Conservation (phyloP, 2,888 invertebrate species). For the Caenorhabditis becei region DNA sequence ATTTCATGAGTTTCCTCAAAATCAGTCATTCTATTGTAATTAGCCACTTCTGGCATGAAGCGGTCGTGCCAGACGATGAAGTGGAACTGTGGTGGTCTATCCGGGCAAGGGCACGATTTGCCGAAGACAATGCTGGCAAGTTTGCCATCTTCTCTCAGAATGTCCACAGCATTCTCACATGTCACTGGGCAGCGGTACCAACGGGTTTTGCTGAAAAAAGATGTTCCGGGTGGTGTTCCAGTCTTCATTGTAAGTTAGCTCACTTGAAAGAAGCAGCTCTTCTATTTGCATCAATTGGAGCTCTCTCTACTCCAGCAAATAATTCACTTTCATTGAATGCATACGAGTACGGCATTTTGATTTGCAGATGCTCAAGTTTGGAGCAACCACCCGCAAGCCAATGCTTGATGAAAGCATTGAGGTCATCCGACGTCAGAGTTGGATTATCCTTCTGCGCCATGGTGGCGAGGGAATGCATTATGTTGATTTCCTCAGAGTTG, state of each 20-base stretch:
- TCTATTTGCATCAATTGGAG: not conserved
- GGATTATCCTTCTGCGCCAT: too few species aligned
- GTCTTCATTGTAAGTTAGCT: too few species aligned
- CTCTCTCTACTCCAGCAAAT: not conserved
- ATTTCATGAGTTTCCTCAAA: not conserved
- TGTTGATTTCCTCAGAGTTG: not conserved
- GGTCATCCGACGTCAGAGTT: not conserved
- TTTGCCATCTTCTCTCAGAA: not conserved
- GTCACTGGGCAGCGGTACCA: too few species aligned
- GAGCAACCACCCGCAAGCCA: not conserved
- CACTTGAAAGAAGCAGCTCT: not conserved
- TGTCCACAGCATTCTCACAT: not conserved
- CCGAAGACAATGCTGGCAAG: not conserved
- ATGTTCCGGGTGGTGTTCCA: too few species aligned
- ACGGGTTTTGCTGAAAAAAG: not conserved
- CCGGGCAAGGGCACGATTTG: not conserved
- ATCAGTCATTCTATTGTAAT: not conserved
- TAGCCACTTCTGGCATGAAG: not conserved
- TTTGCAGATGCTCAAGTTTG: not conserved
- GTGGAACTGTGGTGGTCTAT: not conserved
- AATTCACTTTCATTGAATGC: not conserved
- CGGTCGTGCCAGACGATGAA: not conserved
- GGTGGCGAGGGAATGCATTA: too few species aligned
- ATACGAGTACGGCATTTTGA: not conserved
- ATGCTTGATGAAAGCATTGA: not conserved